Evolutionary conservation across 2,113 vertebrate species (phyloP), one percentile per base, ranked within the genome.

Genomic region (Grus americana): DNA sequence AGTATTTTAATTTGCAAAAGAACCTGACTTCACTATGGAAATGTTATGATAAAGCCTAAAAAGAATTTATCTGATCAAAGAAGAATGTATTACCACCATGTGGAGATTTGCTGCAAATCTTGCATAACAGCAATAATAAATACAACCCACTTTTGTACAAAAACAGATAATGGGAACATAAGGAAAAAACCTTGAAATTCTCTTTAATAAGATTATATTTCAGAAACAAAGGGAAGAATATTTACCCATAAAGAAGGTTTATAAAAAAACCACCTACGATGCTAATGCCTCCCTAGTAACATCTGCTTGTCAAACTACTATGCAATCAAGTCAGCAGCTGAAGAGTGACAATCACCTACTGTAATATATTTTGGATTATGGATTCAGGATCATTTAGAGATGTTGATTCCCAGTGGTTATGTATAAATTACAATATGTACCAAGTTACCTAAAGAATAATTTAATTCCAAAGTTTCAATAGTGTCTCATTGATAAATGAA

Each of bases 51-150:
- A 97, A 97, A 96, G 34, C 67, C 89, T 89, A 93, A 87, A 94
- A 92, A 89, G 86, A 93, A 92, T 95, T 95, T 96, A 98, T 97
- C 97, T 95, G 97, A 98, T 97, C 90, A 95, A 97, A 95, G 73
- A 82, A 94, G 66, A 98, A 92, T 75, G 38, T 59, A 94, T 93
- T 96, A 97, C 84, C 82, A 95, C 44, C 70, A 61, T 7, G 62
- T 21, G 85, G 49, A 96, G 78, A 93, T 90, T 95, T 92, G 79
- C 93, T 96, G 95, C 90, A 97, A 98, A 96, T 95, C 91, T 96
- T 94, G 84, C 93, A 85, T 91, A 98, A 95, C 67, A 79, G 81
- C 70, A 95, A 95, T 76, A 96, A 93, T 96, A 97, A 97, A 97
- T 78, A 91, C 15, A 57, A 50, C 72, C 58, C 20, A 32, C 16